These are phyloP conservation scores for Colistium nudipinnis DNA, from an alignment of 2,113 vertebrate species.

Conservation along the genomic window DNA sequence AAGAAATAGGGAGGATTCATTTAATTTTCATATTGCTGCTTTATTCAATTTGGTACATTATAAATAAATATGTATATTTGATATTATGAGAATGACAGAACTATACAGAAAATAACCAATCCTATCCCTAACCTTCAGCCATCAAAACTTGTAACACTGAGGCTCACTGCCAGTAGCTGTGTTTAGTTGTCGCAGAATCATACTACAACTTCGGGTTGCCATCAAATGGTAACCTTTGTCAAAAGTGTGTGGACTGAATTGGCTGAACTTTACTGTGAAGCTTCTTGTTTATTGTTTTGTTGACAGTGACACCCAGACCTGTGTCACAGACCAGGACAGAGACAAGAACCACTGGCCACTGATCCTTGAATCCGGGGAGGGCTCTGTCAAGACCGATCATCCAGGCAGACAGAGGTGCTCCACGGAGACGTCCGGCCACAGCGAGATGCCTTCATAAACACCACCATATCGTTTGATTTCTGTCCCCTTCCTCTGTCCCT, in stretches of 20 bases:
- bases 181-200: background rate
- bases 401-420: constrained; percentile 57
- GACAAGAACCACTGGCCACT: constrained; percentile 55
- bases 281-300: constrained; percentile 34
- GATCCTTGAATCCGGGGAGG: constrained; percentile 50
- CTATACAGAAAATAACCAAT: no score
- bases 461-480: constrained; percentile 8
- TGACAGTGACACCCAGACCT: constrained; percentile 61
- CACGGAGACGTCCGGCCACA: constrained; percentile 4
- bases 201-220: no score
- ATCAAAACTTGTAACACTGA: no score
- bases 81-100: background rate
- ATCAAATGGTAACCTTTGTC: background rate
- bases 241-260: no score
- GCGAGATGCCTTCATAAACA: constrained; percentile 62
- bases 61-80: background rate
- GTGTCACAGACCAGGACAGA: constrained; percentile 63
- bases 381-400: constrained; percentile 68
- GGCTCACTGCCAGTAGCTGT: no score
- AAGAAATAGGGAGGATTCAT: no score
- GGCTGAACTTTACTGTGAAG: constrained; percentile 6
- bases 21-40: no score
- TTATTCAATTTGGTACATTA: background rate
- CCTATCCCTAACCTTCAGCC: no score
- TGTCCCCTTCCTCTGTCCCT: background rate